Evolutionary conservation across 2,113 vertebrate species (phyloP), one percentile per base, ranked within the genome.

Genomic region (Manacus vitellinus): DNA sequence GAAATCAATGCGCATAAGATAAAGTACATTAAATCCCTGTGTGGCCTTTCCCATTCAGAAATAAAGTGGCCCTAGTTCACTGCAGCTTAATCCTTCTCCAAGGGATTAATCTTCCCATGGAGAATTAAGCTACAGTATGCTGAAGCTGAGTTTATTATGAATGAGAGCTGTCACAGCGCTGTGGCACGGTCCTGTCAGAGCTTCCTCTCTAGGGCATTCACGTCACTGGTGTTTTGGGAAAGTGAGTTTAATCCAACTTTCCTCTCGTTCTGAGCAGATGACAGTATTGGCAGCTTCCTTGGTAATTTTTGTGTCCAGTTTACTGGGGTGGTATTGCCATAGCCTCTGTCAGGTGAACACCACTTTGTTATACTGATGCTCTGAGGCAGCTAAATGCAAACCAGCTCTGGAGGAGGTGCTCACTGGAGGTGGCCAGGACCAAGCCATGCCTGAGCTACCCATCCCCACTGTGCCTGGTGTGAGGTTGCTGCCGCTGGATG

Each of bases 1-100:
- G 94, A 96, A 97, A 95, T 97, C 94, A 96, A 96, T 91, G 89
- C 87, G 89, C 62, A 10, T 82, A 95, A 91, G 95, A 97, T 95
- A 92, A 93, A 95, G 92, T 75, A 82, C 62, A 88, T 93, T 91
- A 91, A 96, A 95, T 91, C 89, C 84, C 92, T 73, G 77, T 91
- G 89, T 95, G 95, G 93, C 89, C 93, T 87, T 95, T 75, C 62
- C 66, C 93, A 94, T 97, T 96, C 89, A 94, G 78, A 95, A 95
- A 93, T 94, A 91, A 94, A 91, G 92, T 96, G 81, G 73, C 78
- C 74, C 82, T 85, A 61, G 89, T 86, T 94, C 89, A 85, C 72
- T 81, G 91, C 39, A 73, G 54, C 41, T 96, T 94, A 97, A 95
- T 96, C 93, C 89, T 95, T 66, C 94, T 94, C 93, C 58, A 87